Percentiles rank a stretch among this genome's conserved stretches.
These are phyloP conservation scores for Podocnemis expansa DNA, from an alignment of 2,113 vertebrate genomes.

Conservation along the genomic window DNA sequence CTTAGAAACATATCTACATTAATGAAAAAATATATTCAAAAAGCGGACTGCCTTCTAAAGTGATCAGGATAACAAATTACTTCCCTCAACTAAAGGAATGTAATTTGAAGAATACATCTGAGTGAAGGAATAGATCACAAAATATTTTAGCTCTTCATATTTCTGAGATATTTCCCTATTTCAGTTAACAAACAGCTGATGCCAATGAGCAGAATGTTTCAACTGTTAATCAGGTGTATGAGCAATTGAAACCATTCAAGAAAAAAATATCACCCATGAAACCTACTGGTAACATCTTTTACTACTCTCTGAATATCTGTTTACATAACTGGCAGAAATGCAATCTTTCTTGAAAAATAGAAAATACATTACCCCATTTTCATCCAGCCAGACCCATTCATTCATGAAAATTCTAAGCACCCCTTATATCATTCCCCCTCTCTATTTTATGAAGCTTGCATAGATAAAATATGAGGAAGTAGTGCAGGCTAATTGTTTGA, in stretches of 20 bases:
- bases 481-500: neutral
- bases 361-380: neutral
- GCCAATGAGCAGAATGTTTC: neutral
- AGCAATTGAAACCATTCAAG: constrained; percentile 15
- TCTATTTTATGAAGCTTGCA: rapidly evolving
- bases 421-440: neutral
- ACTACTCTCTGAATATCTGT: constrained; percentile 4
- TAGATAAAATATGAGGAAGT: neutral
- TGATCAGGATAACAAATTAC: constrained; percentile 68
- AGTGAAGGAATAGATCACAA: constrained; percentile 58
- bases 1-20: constrained; percentile 78
- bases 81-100: constrained; percentile 60
- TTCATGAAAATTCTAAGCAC: neutral
- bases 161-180: constrained; percentile 54
- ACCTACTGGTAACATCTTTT: constrained; percentile 49
- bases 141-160: constrained; percentile 59
- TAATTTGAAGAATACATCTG: constrained; percentile 35
- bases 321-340: neutral
- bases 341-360: neutral
- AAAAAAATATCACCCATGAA: constrained; percentile 10
- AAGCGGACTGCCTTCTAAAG: constrained; percentile 61
- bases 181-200: constrained; percentile 39
- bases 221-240: constrained; percentile 25
- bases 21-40: constrained; percentile 74
- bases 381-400: neutral